Evolutionary conservation across 2,113 vertebrate genomes (phyloP), one percentile per base, ranked within the genome.

Genomic region (Gymnocephalus cernua): DNA sequence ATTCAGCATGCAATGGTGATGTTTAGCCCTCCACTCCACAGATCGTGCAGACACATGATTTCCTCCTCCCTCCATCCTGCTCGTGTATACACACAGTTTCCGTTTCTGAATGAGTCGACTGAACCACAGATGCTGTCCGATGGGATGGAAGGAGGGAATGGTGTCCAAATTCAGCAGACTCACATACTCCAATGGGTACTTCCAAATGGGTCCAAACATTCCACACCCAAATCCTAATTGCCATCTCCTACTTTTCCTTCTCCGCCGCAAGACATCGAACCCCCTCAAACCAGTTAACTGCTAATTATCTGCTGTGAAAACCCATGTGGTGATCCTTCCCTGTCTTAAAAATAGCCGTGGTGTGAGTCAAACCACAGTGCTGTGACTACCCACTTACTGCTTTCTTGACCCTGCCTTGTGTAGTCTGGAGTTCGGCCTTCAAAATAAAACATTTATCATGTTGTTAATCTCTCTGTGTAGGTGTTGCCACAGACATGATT

Each of bases 401-500:
- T 80, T 73, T 61, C 27, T 23, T 16, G 25, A 83, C 47, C 32
- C 47, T 54, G 68, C 29, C 38, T 65, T 23, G 29, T 72, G 54
- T 10, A 69, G 66, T 72, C 51, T 10, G 61, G 69, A 66, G 66
- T 57, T 79, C 38, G 59, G 51, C 67, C 44, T 80, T 80, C 48
- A 77, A 23, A 86, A 53, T 38, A 73, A 86, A 29, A 61, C 9
- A 45, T 1, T 58, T 6, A 35, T 63, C 4, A 2, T 32, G 13
- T 16, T 72, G 14, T 23, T n/a, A 1, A 10, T 77, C 48, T 67
- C 23, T 65, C 45, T 71, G 14, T 69, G 6, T 35, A 96, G 96
- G 95, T 96, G 96, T 73, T 96, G 96, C 61, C 94, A 95, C 84
- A 94, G 83, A 68, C 96, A 96, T n/a, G 96, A 96, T 32, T 96